Percentiles rank a stretch among this genome's conserved stretches.
These are phyloP conservation scores for Alentia gelatinosa DNA, from an alignment of 2,888 invertebrate genomes.

Conservation along the genomic window DNA sequence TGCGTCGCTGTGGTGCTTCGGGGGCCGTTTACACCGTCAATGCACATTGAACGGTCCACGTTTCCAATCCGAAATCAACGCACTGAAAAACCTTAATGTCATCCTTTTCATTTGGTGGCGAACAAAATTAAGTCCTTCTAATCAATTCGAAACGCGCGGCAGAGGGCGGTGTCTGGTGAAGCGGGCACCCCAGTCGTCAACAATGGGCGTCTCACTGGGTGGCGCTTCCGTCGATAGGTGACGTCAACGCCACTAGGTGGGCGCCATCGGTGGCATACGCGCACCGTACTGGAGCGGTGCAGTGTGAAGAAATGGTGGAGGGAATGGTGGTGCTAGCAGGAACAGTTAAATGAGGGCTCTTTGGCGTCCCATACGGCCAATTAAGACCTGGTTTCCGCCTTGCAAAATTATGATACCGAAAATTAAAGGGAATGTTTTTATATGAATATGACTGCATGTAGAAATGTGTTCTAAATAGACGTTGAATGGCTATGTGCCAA, in stretches of 20 bases:
- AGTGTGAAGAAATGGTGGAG: background rate
- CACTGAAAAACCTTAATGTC: background rate
- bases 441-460: too few relatives aligned
- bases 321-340: background rate
- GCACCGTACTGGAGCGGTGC: background rate
- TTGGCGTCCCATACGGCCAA: background rate
- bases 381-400: too few relatives aligned
- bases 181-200: background rate
- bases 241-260: too few relatives aligned
- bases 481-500: too few relatives aligned
- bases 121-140: conserved; percentile 1
- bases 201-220: background rate
- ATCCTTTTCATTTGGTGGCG: background rate
- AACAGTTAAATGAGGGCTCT: background rate
- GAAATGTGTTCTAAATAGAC: too few relatives aligned
- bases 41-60: background rate
- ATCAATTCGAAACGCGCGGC: background rate
- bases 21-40: background rate
- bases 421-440: background rate
- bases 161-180: background rate
- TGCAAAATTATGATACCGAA: background rate
- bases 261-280: background rate
- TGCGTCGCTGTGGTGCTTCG: background rate
- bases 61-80: conserved; percentile 4
- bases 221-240: background rate